phyloP scores from a whole-genome alignment of 2,888 invertebrate genomes.

The Rhagonycha lutea region DNA sequence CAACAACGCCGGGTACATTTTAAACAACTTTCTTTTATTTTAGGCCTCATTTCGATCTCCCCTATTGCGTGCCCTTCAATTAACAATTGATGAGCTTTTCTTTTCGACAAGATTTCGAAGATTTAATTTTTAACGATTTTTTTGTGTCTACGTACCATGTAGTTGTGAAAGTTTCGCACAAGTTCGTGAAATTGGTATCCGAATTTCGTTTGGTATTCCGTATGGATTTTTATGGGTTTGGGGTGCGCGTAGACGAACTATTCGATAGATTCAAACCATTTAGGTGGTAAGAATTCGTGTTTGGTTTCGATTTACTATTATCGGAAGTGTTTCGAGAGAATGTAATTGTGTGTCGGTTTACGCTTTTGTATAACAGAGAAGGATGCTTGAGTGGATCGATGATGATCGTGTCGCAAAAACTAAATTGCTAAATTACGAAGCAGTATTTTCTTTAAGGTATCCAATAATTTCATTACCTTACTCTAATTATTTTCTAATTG shows the following conservation, averaged over 20 bases:
- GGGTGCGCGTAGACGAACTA: conserved; percentile 14
- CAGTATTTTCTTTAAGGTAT: conserved; percentile 44
- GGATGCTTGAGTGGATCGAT: background rate
- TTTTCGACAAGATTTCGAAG: background rate
- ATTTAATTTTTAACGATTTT: background rate
- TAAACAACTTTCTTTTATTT: background rate
- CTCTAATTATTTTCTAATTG: conserved; percentile 48
- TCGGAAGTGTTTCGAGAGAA: conserved; percentile 23
- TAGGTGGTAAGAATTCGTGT: conserved; percentile 18
- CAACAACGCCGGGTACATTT: background rate
- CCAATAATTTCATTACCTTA: conserved; percentile 46
- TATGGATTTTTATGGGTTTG: conserved; percentile 9
- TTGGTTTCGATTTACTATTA: conserved; percentile 32
- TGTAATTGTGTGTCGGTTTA: conserved; percentile 24
- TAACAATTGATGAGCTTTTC: background rate
- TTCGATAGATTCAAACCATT: conserved; percentile 26
- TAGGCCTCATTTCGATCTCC: background rate
- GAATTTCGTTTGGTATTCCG: conserved; percentile 12
- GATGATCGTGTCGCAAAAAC: conserved; percentile 41
- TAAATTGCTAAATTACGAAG: conserved; percentile 50
- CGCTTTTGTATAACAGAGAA: background rate
- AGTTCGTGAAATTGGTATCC: background rate
- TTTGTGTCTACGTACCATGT: background rate
- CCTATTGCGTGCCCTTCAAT: background rate
- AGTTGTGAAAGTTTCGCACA: background rate